Evolutionary conservation across 2,113 vertebrate genomes (phyloP), one percentile per base, ranked within the genome.

Genomic region (Uropsilus gracilis): DNA sequence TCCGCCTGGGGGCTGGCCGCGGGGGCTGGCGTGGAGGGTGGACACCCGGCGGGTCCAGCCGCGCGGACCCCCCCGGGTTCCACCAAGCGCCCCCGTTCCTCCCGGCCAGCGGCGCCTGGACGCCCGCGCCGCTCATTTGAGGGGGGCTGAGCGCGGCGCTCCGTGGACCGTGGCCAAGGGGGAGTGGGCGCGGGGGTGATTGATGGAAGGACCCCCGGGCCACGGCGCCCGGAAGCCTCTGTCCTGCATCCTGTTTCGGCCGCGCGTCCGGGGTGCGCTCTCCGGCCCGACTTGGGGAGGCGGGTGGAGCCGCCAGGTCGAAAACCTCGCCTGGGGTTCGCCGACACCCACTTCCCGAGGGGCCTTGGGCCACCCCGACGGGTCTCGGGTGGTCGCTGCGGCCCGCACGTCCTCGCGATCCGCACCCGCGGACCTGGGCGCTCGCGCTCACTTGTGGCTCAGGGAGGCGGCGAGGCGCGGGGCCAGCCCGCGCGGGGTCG

Each of bases 371-470:
- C 57, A 37, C 46, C 17, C 8, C 5, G 8, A n/a, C 0, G 3
- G 30, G 37, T 37, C 5, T 2, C 0, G 34, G 66, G 55, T 16
- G 1, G 0, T 30, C 42, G 10, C 24, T 34, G 59, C 44, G 26
- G 18, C n/a, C 20, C 9, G 4, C 14, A 0, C 18, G 53, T n/a
- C 61, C 83, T 34, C 2, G 26, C 13, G 2, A 20, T 53, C 48
- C 10, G n/a, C 72, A 46, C 46, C 46, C 66, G 90, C 4, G 32
- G 59, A 72, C n/a, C 59, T 32, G 30, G 50, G 34, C 13, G 9
- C 3, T n/a, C 30, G 6, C 0, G 17, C 9, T 71, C 89, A 95
- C 94, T 94, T 96, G 69, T 48, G 59, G 96, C 89, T 84, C 16
- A 1, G 0, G 8, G 75, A 63, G 30, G 18, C 44, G 0, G 12